Percentiles rank a stretch among this genome's conserved stretches.
Conservation (phyloP, 1,140 invertebrate genomes). For the Polypedilum vanderplanki region DNA sequence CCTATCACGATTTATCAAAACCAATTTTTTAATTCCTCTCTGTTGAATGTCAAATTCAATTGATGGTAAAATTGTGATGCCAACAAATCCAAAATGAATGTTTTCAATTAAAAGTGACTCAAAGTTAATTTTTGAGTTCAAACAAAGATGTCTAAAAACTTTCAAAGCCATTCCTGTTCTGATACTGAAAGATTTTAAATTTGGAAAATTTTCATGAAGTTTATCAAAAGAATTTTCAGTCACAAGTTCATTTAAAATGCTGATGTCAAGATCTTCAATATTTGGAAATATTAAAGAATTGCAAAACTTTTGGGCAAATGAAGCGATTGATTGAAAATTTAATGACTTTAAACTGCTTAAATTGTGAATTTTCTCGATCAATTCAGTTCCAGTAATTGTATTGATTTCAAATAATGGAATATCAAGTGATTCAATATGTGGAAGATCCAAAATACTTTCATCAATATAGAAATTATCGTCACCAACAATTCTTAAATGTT, state of each 20-base stretch:
- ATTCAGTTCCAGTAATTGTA: neutral
- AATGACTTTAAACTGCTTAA: neutral
- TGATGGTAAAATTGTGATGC: neutral
- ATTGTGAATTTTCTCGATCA: neutral
- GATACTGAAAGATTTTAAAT: neutral
- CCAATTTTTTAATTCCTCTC: neutral
- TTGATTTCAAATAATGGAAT: neutral
- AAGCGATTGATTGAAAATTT: neutral
- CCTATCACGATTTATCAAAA: neutral
- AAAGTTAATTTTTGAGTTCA: neutral
- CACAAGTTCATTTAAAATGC: neutral
- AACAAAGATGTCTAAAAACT: neutral
- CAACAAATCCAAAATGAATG: slow-evolving; percentile 12
- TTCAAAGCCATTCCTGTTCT: neutral
- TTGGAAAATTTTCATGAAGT: neutral
- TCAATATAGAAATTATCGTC: neutral
- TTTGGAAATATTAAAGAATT: neutral
- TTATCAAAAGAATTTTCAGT: neutral
- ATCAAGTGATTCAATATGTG: neutral
- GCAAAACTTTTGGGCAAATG: neutral
- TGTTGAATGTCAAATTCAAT: neutral
- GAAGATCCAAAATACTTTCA: neutral
- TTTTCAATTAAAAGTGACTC: neutral
- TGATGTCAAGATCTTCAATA: neutral
- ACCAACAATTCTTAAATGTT: neutral